A percentile compares a stretch with the other conserved stretches of the same genome.
Conservation (phyloP, 2,797 vertebrate genomes). For the Falco berigora region DNA sequence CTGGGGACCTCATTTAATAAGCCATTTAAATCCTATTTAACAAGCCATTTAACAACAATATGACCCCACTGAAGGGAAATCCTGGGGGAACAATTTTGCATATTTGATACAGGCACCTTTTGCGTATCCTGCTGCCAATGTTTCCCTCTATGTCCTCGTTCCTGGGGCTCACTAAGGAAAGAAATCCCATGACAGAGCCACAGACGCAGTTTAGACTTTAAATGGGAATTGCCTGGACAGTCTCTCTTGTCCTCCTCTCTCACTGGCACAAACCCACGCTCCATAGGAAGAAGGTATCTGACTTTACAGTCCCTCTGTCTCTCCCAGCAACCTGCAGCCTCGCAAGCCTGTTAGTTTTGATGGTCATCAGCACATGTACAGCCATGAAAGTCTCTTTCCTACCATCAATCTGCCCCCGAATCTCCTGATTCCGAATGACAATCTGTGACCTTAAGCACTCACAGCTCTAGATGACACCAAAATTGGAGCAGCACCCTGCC, state of each 20-base stretch:
- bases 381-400: neutral
- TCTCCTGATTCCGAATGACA: neutral
- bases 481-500: accelerated
- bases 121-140: neutral
- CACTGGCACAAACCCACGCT: neutral
- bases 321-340: neutral
- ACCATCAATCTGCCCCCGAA: neutral
- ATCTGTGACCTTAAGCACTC: neutral
- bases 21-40: conserved; percentile 61
- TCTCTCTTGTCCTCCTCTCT: neutral
- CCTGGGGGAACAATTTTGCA: conserved; percentile 15
- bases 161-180: neutral
- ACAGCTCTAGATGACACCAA: neutral
- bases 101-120: neutral
- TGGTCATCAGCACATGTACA: neutral
- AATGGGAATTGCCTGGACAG: neutral
- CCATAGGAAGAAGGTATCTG: neutral
- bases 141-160: neutral
- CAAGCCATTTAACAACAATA: conserved; percentile 60
- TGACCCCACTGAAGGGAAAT: conserved; percentile 33
- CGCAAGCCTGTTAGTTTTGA: neutral
- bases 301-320: neutral
- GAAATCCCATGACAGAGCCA: neutral
- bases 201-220: neutral
- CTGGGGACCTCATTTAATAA: conserved; percentile 35